A percentile compares a stretch with the other conserved stretches of the same genome.
Evolutionary conservation across 2,888 invertebrate genomes (phyloP).

Genomic region (Periphyllus acericola): DNA sequence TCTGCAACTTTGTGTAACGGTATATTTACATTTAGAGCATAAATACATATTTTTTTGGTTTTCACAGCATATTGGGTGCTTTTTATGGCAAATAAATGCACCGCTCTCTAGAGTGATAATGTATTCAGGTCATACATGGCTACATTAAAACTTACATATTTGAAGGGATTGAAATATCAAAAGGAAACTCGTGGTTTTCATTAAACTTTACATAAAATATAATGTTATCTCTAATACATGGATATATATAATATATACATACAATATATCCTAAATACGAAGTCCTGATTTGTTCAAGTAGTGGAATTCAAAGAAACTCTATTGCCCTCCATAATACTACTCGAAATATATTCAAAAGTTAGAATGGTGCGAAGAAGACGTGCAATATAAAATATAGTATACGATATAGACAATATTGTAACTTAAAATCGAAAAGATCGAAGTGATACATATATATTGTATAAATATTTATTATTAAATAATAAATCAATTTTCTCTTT

Average conservation of each 20-base stretch:
- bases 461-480: background rate
- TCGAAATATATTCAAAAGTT: background rate
- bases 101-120: background rate
- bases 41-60: background rate
- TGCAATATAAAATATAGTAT: background rate
- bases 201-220: slow-evolving; percentile 5
- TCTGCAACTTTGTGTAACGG: too few relatives aligned
- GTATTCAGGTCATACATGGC: background rate
- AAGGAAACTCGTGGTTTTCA: slow-evolving; percentile 1
- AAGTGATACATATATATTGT: background rate
- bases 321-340: background rate
- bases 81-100: too few relatives aligned
- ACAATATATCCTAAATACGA: background rate
- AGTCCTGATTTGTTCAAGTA: background rate
- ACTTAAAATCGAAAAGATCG: background rate
- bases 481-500: slow-evolving; percentile 66
- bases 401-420: background rate
- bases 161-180: background rate
- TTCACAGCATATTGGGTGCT: background rate
- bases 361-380: background rate
- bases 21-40: too few relatives aligned
- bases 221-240: background rate
- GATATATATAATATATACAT: background rate
- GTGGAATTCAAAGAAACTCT: background rate
- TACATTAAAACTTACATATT: background rate